Evolutionary conservation across 2,888 invertebrate genomes (phyloP).

Genomic region (Melanargia galathea): DNA sequence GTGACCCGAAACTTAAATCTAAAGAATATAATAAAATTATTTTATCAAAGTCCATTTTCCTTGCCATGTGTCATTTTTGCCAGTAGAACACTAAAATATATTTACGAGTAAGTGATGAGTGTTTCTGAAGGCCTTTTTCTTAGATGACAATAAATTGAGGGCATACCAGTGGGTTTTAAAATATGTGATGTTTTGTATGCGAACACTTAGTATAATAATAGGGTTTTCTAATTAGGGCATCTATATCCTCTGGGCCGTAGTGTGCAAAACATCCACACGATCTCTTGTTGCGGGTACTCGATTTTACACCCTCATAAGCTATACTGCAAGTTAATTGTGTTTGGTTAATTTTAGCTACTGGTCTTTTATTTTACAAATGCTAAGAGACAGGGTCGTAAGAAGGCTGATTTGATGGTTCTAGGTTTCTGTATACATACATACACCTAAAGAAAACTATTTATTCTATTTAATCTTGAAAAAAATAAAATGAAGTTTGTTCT

Average conservation of each 20-base stretch:
- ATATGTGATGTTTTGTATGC: constrained; percentile 46
- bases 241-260: constrained; percentile 44
- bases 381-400: constrained; percentile 5
- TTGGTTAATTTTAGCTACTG: constrained; percentile 25
- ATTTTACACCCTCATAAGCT: constrained; percentile 18
- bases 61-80: constrained; percentile 38
- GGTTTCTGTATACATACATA: not conserved
- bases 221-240: constrained; percentile 51
- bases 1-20: constrained; percentile 53
- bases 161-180: too few relatives aligned
- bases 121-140: too few relatives aligned
- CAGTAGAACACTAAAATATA: too few relatives aligned
- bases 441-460: not conserved
- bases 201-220: constrained; percentile 52
- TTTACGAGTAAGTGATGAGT: too few relatives aligned
- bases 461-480: not conserved
- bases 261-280: constrained; percentile 47
- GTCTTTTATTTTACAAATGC: constrained; percentile 7
- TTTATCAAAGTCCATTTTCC: constrained; percentile 38
- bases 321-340: constrained; percentile 27
- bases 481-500: not conserved
- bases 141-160: too few relatives aligned
- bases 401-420: not conserved
- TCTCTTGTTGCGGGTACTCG: constrained; percentile 21
- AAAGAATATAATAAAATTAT: constrained; percentile 31